Conservation (phyloP, 1,140 invertebrate genomes). For the Protaetia brevitarsis region DNA sequence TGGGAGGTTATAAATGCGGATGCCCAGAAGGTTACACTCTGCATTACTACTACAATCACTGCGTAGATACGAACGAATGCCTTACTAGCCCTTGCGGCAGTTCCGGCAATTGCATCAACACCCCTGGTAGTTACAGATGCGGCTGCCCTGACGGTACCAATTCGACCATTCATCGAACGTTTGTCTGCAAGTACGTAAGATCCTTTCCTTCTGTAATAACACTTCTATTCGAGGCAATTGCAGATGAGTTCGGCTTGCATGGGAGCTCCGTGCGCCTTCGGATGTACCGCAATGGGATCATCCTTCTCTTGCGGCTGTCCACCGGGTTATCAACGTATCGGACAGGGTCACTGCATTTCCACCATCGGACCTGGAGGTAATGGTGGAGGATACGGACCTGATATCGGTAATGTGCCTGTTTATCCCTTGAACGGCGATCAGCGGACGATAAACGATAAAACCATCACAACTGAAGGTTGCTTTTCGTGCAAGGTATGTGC, state of each 20-base stretch:
- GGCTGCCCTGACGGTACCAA: conserved; percentile 73
- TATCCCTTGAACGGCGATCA: conserved; percentile 57
- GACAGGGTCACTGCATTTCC: conserved; percentile 75
- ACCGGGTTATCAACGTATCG: conserved; percentile 65
- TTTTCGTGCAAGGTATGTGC: conserved; percentile 78
- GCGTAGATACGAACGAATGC: conserved; percentile 74
- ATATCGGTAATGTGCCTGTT: conserved; percentile 66
- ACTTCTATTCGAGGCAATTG: conserved; percentile 27
- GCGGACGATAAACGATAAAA: conserved; percentile 57
- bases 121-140: conserved; percentile 75
- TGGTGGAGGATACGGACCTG: conserved; percentile 53
- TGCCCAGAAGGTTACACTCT: conserved; percentile 69
- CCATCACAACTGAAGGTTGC: conserved; percentile 85
- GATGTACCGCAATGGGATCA: conserved; percentile 63
- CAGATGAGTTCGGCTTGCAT: conserved; percentile 67
- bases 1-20: conserved; percentile 67
- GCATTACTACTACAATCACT: conserved; percentile 70
- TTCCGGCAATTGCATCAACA: conserved; percentile 61
- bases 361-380: conserved; percentile 62
- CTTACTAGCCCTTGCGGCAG: conserved; percentile 58
- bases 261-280: conserved; percentile 73
- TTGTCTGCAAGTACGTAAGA: conserved; percentile 62
- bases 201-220: neutral
- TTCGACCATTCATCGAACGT: conserved; percentile 64
- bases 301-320: conserved; percentile 76